Conservation (phyloP, 1,140 invertebrate genomes). For the Agrilus planipennis region DNA sequence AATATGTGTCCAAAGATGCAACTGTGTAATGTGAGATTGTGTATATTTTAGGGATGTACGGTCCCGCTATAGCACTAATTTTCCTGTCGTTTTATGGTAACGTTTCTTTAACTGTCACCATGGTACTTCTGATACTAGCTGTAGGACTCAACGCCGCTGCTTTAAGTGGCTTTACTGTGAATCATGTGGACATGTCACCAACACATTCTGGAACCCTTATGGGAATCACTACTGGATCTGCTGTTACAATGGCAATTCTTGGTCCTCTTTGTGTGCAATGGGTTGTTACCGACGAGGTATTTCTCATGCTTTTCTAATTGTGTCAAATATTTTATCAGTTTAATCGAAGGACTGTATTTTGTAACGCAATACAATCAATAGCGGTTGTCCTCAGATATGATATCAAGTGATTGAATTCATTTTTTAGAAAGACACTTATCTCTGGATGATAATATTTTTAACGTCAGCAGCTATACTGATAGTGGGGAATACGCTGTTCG, state of each 20-base stretch:
- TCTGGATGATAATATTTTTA: constrained; percentile 48
- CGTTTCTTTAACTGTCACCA: background rate
- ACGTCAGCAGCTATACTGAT: constrained; percentile 39
- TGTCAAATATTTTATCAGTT: background rate
- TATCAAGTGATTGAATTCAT: too few species aligned
- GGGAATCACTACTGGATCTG: constrained; percentile 2
- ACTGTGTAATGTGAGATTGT: background rate
- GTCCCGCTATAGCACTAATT: background rate
- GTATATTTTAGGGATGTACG: constrained; percentile 1
- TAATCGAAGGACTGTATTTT: too few species aligned
- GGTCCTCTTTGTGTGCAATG: background rate
- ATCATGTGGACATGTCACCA: constrained; percentile 4
- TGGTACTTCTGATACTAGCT: background rate
- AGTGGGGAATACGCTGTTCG: constrained; percentile 37
- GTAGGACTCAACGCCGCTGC: background rate
- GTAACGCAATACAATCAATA: too few species aligned
- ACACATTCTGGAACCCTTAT: constrained; percentile 2
- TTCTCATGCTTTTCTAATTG: background rate
- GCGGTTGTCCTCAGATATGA: too few species aligned
- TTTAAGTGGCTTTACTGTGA: constrained; percentile 1
- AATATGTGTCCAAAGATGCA: background rate
- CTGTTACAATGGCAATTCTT: background rate
- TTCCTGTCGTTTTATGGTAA: background rate
- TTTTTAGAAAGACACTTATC: constrained; percentile 2
- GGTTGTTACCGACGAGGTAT: background rate